A percentile compares a stretch with the other conserved stretches of the same genome.
Conservation (phyloP, 2,113 vertebrate genomes). For the Zosterops japonicus region DNA sequence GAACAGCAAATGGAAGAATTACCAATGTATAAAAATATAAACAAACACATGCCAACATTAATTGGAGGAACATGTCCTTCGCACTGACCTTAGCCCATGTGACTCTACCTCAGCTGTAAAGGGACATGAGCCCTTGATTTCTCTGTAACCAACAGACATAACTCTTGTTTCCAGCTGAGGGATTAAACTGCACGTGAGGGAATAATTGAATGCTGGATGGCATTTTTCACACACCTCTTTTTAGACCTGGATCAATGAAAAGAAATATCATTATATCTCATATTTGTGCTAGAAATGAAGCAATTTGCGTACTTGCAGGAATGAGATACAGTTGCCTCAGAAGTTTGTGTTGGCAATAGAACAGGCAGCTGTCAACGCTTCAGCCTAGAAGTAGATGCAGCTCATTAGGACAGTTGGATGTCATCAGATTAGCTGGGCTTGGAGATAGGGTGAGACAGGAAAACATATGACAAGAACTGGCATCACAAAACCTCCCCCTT, state of each 20-base stretch:
- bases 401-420: conserved; percentile 64
- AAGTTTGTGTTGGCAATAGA: conserved; percentile 47
- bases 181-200: conserved; percentile 16
- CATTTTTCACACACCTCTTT: conserved; percentile 27
- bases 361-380: conserved; percentile 58
- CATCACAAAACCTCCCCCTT: neutral
- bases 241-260: conserved; percentile 15
- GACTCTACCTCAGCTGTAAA: neutral
- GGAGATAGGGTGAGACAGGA: conserved; percentile 60
- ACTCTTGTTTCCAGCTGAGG: neutral
- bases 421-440: conserved; percentile 59
- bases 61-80: conserved; percentile 36
- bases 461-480: conserved; percentile 59
- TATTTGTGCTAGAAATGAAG: conserved; percentile 46
- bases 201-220: neutral
- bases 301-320: conserved; percentile 21
- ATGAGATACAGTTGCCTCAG: conserved; percentile 37
- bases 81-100: neutral
- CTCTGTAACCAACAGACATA: neutral
- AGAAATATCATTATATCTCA: neutral
- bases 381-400: conserved; percentile 49
- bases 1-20: conserved; percentile 22
- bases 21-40: conserved; percentile 38
- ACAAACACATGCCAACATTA: conserved; percentile 47
- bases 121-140: neutral